Conservation (phyloP, 2,113 vertebrate species). For the Elachura formosa region DNA sequence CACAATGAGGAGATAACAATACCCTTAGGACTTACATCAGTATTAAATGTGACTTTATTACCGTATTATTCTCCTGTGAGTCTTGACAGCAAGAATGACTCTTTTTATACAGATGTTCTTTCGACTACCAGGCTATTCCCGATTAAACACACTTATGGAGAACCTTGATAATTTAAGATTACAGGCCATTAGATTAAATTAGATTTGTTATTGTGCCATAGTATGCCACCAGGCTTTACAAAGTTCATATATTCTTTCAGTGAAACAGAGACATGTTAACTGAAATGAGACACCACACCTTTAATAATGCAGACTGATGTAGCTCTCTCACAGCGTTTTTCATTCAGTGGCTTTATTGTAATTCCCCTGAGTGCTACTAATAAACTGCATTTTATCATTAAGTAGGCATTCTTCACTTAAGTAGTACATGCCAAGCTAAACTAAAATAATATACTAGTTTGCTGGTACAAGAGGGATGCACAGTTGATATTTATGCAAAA, state of each 20-base stretch:
- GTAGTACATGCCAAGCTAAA: not conserved
- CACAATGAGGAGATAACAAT: slow-evolving; percentile 58
- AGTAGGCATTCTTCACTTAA: not conserved
- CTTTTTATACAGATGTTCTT: slow-evolving; percentile 40
- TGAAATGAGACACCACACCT: slow-evolving; percentile 70
- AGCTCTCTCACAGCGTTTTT: not conserved
- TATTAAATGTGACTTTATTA: slow-evolving; percentile 50
- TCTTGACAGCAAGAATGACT: slow-evolving; percentile 34
- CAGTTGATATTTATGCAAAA: not conserved
- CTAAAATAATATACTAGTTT: not conserved
- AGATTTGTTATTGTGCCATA: slow-evolving; percentile 6
- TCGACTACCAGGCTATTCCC: slow-evolving; percentile 17
- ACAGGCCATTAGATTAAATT: not conserved
- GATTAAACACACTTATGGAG: not conserved
- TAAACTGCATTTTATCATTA: not conserved
- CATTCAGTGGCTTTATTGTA: slow-evolving; percentile 10
- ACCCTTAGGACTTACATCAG: not conserved
- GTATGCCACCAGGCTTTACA: slow-evolving; percentile 8
- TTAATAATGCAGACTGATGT: slow-evolving; percentile 73
- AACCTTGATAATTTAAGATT: slow-evolving; percentile 62
- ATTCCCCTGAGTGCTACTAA: not conserved
- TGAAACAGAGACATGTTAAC: slow-evolving; percentile 61
- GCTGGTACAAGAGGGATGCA: not conserved
- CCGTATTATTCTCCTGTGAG: slow-evolving; percentile 8
- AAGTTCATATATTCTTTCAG: slow-evolving; percentile 39